Evolutionary conservation across 2,113 vertebrate species (phyloP).

Genomic region (Tamias sibiricus): DNA sequence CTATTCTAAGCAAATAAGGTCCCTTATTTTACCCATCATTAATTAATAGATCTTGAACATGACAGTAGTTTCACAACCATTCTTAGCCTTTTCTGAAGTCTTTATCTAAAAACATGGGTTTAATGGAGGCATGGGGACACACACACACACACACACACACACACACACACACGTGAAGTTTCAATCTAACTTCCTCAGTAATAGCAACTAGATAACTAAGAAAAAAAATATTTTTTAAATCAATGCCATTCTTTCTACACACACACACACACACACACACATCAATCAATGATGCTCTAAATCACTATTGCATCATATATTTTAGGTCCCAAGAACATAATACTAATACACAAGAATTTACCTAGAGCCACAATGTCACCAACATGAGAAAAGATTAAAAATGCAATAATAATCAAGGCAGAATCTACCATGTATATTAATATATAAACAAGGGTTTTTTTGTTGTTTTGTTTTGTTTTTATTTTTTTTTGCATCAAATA

Average conservation of each 20-base stretch:
- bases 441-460: not conserved
- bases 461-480: too few relatives aligned
- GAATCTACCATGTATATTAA: not conserved
- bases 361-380: not conserved
- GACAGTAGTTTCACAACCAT: not conserved
- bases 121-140: not conserved
- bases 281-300: not conserved
- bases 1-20: not conserved
- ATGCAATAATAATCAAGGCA: not conserved
- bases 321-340: not conserved
- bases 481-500: not conserved
- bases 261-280: not conserved
- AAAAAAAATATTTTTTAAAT: not conserved
- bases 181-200: not conserved
- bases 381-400: not conserved
- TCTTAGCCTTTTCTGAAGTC: not conserved
- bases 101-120: not conserved
- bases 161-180: not conserved
- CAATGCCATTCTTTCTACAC: not conserved
- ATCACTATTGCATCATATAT: not conserved
- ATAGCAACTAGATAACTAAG: not conserved
- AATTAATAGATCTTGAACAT: constrained; percentile 3
- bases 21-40: not conserved
- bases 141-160: not conserved
- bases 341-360: not conserved